phyloP scores from a whole-genome alignment of 2,113 vertebrate species.

The Pedionomus torquatus region DNA sequence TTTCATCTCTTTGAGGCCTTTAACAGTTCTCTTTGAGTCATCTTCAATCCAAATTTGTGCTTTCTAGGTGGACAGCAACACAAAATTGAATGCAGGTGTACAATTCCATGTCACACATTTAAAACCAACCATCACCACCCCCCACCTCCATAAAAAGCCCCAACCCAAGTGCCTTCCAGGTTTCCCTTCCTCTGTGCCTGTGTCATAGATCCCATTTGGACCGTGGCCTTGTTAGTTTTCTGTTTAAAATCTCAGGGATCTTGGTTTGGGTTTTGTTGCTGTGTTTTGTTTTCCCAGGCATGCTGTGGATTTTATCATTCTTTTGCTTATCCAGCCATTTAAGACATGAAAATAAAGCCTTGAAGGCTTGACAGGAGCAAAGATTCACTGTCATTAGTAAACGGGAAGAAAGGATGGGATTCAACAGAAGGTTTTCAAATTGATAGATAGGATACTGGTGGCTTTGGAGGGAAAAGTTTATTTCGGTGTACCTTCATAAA shows the following conservation, averaged over 20 bases:
- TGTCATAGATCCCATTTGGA: not conserved
- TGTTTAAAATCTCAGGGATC: not conserved
- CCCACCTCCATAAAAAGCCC: not conserved
- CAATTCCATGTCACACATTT: not conserved
- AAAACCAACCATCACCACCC: not conserved
- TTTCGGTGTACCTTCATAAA: not conserved
- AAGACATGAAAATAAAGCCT: not conserved
- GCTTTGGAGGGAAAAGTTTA: not conserved
- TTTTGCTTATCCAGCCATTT: not conserved
- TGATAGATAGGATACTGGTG: not conserved
- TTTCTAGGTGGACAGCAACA: not conserved
- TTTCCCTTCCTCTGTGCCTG: not conserved
- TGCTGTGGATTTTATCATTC: not conserved
- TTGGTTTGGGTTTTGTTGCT: not conserved
- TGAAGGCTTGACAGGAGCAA: not conserved
- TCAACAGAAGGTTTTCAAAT: not conserved
- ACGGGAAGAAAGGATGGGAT: not conserved
- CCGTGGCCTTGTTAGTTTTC: not conserved
- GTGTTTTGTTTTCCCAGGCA: not conserved
- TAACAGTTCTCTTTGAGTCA: not conserved
- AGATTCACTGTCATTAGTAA: not conserved
- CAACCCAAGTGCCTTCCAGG: not conserved
- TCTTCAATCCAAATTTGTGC: not conserved
- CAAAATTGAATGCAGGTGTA: not conserved
- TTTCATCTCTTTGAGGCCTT: not conserved